Evolutionary conservation across 2,113 vertebrate genomes (phyloP), one percentile per base, ranked within the genome.

Genomic region (Coptodon rendalli): DNA sequence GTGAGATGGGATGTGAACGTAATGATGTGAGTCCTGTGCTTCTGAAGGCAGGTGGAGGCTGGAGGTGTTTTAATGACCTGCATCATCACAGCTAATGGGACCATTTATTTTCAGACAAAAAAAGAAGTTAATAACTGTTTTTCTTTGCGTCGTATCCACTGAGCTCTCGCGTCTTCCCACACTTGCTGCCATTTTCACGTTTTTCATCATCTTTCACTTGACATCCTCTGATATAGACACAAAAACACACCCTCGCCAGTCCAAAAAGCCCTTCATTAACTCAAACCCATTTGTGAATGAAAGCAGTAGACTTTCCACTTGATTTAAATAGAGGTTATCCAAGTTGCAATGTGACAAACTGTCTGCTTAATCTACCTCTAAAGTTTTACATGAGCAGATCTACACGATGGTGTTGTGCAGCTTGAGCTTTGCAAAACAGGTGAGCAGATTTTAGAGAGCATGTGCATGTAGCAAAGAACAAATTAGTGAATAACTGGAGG

Each of bases 11-110:
- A 84, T 56, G 90, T 82, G 80, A 63, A 86, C 14, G 92, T 89
- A 88, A 92, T 89, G 92, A 89, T 89, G 92, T 88, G 91, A 88
- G 86, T 85, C 89, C n/a, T 45, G 53, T 85, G 89, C 87, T 38
- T 78, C 76, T 86, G 88, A 87, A 63, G 83, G 78, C 88, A 78
- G 90, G 83, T 88, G 83, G 81, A 90, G 87, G 83, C 81, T 88
- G 86, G 83, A 89, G 88, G 83, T 87, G 88, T 86, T 87, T 86
- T 87, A 88, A 91, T 52, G 86, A 78, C 38, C 56, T 68, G 85
- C 87, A 61, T 89, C 86, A 80, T 86, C 83, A 19, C 83, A 10
- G 79, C 86, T 90, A 88, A 92, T 87, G 57, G 71, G 57, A 27
- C 27, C 73, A 19, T 89, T 90, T 54, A 82, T 86, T 90, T 81